phyloP scores from a whole-genome alignment of 2,888 invertebrate genomes.

The Steromphala cineraria region DNA sequence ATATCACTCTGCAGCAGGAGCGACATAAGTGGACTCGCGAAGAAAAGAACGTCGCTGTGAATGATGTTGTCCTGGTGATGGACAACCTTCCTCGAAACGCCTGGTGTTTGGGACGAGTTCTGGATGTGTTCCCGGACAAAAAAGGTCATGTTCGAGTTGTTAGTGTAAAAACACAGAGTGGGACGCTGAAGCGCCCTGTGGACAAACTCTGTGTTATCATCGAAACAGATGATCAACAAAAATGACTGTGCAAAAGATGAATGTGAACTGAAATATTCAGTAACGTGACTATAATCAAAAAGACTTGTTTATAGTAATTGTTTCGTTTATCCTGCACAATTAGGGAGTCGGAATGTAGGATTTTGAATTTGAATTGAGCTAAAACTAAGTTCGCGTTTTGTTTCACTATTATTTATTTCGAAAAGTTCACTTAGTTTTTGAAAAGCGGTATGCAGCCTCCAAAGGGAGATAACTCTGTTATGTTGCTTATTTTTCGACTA shows the following conservation, averaged over 20 bases:
- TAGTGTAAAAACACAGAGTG: neutral
- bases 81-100: slow-evolving; percentile 17
- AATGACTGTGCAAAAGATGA: neutral
- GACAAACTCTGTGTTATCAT: slow-evolving; percentile 18
- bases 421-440: too few relatives aligned
- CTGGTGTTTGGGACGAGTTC: neutral
- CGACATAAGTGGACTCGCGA: slow-evolving; percentile 27
- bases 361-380: neutral
- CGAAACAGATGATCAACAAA: slow-evolving; percentile 1
- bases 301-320: slow-evolving; percentile 1
- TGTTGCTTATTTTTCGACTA: too few relatives aligned
- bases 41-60: neutral
- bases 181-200: slow-evolving; percentile 11
- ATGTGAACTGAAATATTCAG: neutral
- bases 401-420: too few relatives aligned
- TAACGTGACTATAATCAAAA: neutral
- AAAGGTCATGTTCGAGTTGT: slow-evolving; percentile 17
- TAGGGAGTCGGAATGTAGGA: slow-evolving; percentile 5
- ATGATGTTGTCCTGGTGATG: slow-evolving; percentile 10
- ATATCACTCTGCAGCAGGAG: slow-evolving; percentile 27
- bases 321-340: neutral
- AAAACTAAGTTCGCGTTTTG: neutral
- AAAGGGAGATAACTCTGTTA: too few relatives aligned
- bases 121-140: neutral
- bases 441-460: too few relatives aligned